Conservation (phyloP, 2,888 invertebrate species). For the Amaurobius ferox region DNA sequence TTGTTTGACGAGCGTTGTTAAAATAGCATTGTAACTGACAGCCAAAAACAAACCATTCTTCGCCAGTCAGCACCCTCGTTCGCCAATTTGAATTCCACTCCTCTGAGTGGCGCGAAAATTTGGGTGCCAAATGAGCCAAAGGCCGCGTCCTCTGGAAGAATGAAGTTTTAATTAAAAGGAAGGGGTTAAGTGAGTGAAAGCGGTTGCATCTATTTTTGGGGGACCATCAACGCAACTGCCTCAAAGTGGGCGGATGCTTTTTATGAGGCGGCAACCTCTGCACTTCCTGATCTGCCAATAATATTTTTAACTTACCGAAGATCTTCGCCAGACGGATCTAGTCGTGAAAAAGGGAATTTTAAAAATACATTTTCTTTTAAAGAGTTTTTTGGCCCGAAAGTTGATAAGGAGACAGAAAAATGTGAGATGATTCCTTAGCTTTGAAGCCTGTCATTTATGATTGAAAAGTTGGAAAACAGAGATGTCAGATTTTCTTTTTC, state of each 20-base stretch:
- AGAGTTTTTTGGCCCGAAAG: slow-evolving; percentile 66
- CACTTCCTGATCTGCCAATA: slow-evolving; percentile 58
- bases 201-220: slow-evolving; percentile 34
- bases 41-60: too few species aligned
- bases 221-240: slow-evolving; percentile 10
- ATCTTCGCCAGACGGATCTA: slow-evolving; percentile 54
- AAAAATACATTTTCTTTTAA: slow-evolving; percentile 41
- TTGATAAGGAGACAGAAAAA: slow-evolving; percentile 61
- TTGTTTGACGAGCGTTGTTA: too few species aligned
- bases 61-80: too few species aligned
- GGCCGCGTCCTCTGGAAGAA: not conserved
- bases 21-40: too few species aligned
- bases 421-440: slow-evolving; percentile 44
- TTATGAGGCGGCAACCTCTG: slow-evolving; percentile 8
- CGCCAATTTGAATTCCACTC: slow-evolving; percentile 15
- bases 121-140: slow-evolving; percentile 23
- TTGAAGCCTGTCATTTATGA: too few species aligned
- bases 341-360: slow-evolving; percentile 43
- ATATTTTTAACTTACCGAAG: slow-evolving; percentile 65
- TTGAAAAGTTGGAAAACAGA: too few species aligned
- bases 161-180: slow-evolving; percentile 34
- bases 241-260: slow-evolving; percentile 65
- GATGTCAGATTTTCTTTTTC: too few species aligned
- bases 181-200: not conserved
- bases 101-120: slow-evolving; percentile 1